Evolutionary conservation across 2,797 vertebrate species (phyloP), one percentile per base, ranked within the genome.

Genomic region (Molossus alvarezi): DNA sequence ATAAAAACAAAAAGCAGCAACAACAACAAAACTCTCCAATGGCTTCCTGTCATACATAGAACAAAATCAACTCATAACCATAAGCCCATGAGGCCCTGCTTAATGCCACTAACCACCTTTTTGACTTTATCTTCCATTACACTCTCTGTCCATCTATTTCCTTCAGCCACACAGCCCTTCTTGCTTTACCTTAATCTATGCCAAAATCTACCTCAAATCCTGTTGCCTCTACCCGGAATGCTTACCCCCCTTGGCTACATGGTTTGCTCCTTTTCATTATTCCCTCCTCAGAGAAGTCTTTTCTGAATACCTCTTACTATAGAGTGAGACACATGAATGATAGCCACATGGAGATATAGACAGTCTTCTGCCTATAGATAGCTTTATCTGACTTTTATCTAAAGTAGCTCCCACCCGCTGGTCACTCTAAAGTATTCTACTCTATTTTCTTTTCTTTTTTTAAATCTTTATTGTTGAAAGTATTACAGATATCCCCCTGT

Each of bases 261-360:
- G 29, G 64, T 82, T 96, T 92, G 65, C 53, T 93, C 48, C 25
- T 86, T 88, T 79, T 95, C 51, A 55, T 89, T 93, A 60, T 55
- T 83, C 23, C 51, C 65, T 92, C 41, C 21, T 72, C 57, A 77
- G 41, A 94, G 29, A 91, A 4, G 48, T 8, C 51, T 76, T 87
- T 48, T 95, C 67, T 79, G 33, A 62, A 62, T 72, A 77, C 2
- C 17, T 90, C 37, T 89, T 69, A 77, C 21, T 69, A 77, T 73
- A 82, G 57, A 88, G 75, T 48, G 33, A 72, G 72, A 64, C 9
- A 65, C 14, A 20, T 18, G 77, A 33, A 29, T 67, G 21, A 27
- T n/a, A 88, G 23, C 12, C 25, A 21, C 27, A 14, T 81, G 4
- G 57, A 71, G n/a, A 72, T 76, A 72, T 9, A 72, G 25, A 60